Evolutionary conservation across 2,888 invertebrate species (phyloP), one percentile per base, ranked within the genome.

Genomic region (Melitaea athalia): DNA sequence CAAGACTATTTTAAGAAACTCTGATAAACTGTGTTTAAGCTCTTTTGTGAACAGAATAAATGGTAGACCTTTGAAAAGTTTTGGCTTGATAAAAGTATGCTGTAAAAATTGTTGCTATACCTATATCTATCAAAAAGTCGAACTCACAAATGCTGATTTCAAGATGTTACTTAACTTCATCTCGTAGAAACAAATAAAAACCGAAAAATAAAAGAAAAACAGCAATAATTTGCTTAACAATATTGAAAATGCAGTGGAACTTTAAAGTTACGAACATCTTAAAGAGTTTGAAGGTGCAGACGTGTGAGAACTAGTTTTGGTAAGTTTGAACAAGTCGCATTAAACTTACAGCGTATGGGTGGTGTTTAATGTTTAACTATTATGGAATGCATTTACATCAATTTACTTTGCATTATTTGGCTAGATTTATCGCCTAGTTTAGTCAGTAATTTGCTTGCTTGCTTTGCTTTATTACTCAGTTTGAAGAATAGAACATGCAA

Each of bases 181-280:
- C 4, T 38, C 3, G 4, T 38, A 7, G 38, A 38, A 38, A 38
- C 8, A 0, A 38, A 38, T 0, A 38, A 38, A 0, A 38, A 38
- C 38, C 8, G 8, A 5, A 38, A 8, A 38, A 38, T 7, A 38
- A 38, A 38, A 38, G 38, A 8, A 38, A 15, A 57, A 42, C 42
- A 42, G 15, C 42, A 57, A 42, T 62, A 65, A 64, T 69, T 64
- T 59, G 42, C 49, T 57, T 62, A 68, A 69, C 61, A 50, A 62
- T n/a, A 64, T 52, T 61, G 64, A 69, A 53, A 62, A 69, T 62
- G 68, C 59, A 62, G 57, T 65, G 43, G 52, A 64, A 68, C 63
- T 68, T 64, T 59, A 24, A 69, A 60, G 59, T 69, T 63, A 33
- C n/a, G 38, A 14, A 50, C 43, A 60, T 67, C 57, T 67, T 63